phyloP scores from a whole-genome alignment of 1,140 invertebrate species.

The Macrobrachium nipponense region DNA sequence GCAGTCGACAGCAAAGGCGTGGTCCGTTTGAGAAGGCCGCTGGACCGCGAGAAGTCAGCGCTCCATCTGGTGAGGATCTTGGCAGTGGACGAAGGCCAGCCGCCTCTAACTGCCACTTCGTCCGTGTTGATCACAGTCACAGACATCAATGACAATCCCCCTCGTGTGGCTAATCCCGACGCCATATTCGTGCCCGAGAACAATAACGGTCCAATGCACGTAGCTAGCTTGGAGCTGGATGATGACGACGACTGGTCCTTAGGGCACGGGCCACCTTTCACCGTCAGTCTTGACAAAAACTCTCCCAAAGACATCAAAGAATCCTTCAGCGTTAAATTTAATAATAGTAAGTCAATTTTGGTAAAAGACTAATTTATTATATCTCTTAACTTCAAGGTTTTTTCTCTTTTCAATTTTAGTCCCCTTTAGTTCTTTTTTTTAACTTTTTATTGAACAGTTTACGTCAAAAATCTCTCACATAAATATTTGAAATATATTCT shows the following conservation, averaged over 20 bases:
- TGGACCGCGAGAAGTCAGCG: slow-evolving; percentile 66
- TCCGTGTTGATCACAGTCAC: slow-evolving; percentile 85
- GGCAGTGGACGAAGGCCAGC: slow-evolving; percentile 68
- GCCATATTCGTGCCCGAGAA: slow-evolving; percentile 45
- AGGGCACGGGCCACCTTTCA: slow-evolving; percentile 52
- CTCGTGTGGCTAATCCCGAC: slow-evolving; percentile 67
- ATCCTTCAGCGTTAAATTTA: slow-evolving; percentile 39
- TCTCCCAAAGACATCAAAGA: slow-evolving; percentile 26
- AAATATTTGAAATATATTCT: too few species aligned
- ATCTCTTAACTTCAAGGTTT: too few species aligned
- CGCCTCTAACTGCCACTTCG: slow-evolving; percentile 69
- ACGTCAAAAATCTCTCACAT: too few species aligned
- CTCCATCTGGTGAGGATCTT: slow-evolving; percentile 72
- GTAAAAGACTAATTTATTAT: too few species aligned
- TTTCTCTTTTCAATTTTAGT: too few species aligned
- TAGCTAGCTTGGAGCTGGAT: slow-evolving; percentile 33
- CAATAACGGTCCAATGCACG: slow-evolving; percentile 19
- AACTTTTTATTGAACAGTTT: not conserved
- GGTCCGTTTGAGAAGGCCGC: slow-evolving; percentile 72
- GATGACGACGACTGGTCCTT: slow-evolving; percentile 50
- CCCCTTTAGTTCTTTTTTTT: not conserved
- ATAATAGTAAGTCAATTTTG: slow-evolving; percentile 29
- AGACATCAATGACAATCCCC: slow-evolving; percentile 91
- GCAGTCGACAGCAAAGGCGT: slow-evolving; percentile 85
- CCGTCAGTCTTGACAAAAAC: slow-evolving; percentile 30